Base-by-base conservation (phyloP, 2,113 vertebrate genomes). In the Cynopterus brachyotis region DNA sequence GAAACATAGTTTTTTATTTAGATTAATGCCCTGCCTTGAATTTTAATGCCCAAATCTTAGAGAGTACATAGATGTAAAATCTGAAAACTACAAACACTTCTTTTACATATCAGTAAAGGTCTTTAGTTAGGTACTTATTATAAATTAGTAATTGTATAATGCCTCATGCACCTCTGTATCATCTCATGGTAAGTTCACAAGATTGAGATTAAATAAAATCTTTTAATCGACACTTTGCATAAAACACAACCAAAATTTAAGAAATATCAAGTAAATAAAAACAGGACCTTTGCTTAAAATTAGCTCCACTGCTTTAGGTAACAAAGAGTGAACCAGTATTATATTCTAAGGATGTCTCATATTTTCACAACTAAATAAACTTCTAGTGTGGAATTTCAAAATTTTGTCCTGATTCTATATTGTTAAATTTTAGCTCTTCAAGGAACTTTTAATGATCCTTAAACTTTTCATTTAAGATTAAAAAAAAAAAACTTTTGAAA, bases 1-100 rank as follows among this genome's bases (percentile, higher is more conserved):
- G 35, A 90, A 95, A 75, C 67, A 80, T 47, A 85, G 19, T 66
- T 89, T 10, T 79, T 97, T 96, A 11, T 40, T 84, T 53, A 89
- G 40, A 67, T 73, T 91, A 72, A 75, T 80, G 35, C 93, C 40
- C 24, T 93, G 3, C 88, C 35, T 64, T 95, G 50, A 91, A 64
- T 85, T 64, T 76, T 47, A 97, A 95, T 75, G 20, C 35, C 80
- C 93, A 78, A 57, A 42, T 81, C 11, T 89, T 89, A 60, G 82
- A 89, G 85, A 42, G 19, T 79, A 62, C 8, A 50, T 64, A 84
- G 35, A 37, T 35, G 2, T 85, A 57, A 94, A 94, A 81, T 76
- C 11, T 80, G 22, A 78, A 93, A 87, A 17, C 24, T 10, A 57
- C 40, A 66, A 47, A 75, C 26, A 22, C 20, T 47, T 47, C n/a